Evolutionary conservation across 2,888 invertebrate genomes (phyloP), one percentile per base, ranked within the genome.

Genomic region (Oegoconia quadripuncta): DNA sequence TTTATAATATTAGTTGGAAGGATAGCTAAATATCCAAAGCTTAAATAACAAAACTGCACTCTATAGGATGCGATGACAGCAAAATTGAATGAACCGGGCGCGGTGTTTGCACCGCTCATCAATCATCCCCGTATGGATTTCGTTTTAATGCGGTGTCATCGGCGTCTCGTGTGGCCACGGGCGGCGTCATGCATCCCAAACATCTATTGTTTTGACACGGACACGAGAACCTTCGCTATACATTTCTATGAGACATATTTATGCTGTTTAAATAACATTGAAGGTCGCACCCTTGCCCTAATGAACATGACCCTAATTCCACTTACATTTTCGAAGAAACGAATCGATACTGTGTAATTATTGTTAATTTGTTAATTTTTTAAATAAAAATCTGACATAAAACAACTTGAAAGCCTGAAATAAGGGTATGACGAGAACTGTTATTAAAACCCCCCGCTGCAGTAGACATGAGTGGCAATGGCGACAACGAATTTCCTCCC

Each of bases 111-210:
- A 47, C 54, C 59, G 55, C 70, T 84, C 86, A 86, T 87, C 86
- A 86, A 87, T 87, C 86, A 87, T 74, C 64, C 68, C 63, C 65
- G 77, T 80, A 74, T 83, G 83, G 83, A 81, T 82, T 80, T 82
- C 83, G 72, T 83, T 84, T 83, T 86, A 86, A 83, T 77, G 86
- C 84, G 76, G 53, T 76, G 84, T 83, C 86, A 87, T 79, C 76
- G 79, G 67, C 61, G 84, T 79, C 77, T 83, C 78, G 74, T 66
- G 69, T 69, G 74, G 64, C 69, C 71, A 70, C 73, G 49, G 33
- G 70, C 73, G 49, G 33, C 48, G 46, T 43, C 48, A 48, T 48
- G 48, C 38, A 20, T 14, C 34, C 25, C 34, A 37, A 37, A 32
- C 32, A 17, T 22, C 26, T 17, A 34, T 30, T 34, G 34, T 34